Percentiles rank a stretch among this genome's conserved stretches.
phyloP scores from a whole-genome alignment of 2,113 vertebrate genomes.

The Nettapus auritus region DNA sequence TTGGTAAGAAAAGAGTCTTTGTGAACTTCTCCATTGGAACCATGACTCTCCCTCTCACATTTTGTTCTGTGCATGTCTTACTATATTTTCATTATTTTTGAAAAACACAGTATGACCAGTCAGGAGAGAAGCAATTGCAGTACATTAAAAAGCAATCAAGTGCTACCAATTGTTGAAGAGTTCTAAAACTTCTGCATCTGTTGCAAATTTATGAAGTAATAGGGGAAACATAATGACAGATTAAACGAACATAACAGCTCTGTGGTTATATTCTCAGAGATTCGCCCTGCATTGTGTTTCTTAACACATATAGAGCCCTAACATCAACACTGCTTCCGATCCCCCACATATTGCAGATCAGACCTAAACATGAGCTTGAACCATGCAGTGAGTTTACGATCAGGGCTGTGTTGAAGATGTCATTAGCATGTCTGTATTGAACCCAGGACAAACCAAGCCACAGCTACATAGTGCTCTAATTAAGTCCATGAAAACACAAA shows the following conservation, averaged over 20 bases:
- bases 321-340: neutral
- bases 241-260: neutral
- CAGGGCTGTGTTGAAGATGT: neutral
- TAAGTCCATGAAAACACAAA: neutral
- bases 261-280: neutral
- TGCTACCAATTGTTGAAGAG: neutral
- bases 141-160: neutral
- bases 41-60: neutral
- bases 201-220: neutral
- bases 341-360: rapidly evolving
- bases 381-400: rapidly evolving
- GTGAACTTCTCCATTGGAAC: neutral
- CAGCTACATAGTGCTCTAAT: rapidly evolving
- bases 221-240: neutral
- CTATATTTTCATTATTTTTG: neutral
- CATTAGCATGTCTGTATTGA: neutral
- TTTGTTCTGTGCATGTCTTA: neutral
- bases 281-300: neutral
- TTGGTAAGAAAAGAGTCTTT: neutral
- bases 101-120: neutral
- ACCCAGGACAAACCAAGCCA: neutral
- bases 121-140: neutral
- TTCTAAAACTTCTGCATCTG: neutral
- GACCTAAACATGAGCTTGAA: rapidly evolving
- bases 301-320: neutral